A percentile compares a stretch with the other conserved stretches of the same genome.
These are phyloP conservation scores for Agrotis segetum DNA, from an alignment of 2,888 invertebrate species.

Conservation along the genomic window DNA sequence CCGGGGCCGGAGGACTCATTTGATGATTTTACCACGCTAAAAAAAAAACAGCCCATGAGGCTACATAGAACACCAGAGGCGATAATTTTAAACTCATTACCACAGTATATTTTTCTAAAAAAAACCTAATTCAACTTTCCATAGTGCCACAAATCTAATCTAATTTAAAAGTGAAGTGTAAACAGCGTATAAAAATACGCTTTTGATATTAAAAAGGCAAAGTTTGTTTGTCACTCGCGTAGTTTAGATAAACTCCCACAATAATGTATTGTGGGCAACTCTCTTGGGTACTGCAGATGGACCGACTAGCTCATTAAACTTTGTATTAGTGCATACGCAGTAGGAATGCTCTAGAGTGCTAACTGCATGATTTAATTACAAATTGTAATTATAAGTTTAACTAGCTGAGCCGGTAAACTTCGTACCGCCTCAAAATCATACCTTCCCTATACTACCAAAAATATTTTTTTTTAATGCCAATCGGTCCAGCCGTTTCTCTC, in stretches of 20 bases:
- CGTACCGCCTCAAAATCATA: no score
- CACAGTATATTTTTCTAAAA: slow-evolving; percentile 21
- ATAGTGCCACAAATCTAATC: slow-evolving; percentile 23
- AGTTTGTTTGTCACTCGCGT: slow-evolving; percentile 47
- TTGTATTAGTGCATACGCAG: slow-evolving; percentile 20
- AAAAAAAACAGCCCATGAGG: no score
- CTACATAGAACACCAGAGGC: background rate
- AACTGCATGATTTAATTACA: slow-evolving; percentile 4
- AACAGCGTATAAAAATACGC: slow-evolving; percentile 19
- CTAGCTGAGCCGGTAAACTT: no score
- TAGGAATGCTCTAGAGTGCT: background rate
- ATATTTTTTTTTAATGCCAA: no score
- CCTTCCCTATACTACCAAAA: no score
- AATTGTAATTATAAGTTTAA: background rate
- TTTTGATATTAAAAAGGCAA: slow-evolving; percentile 52
- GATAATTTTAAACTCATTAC: background rate
- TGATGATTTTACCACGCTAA: no score
- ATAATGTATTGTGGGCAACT: slow-evolving; percentile 40
- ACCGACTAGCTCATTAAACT: slow-evolving; percentile 53
- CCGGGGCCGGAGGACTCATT: no score
- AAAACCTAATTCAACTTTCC: slow-evolving; percentile 46
- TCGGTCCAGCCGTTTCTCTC: no score
- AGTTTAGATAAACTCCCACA: slow-evolving; percentile 40
- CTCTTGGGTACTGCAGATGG: slow-evolving; percentile 34
- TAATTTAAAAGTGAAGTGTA: slow-evolving; percentile 32